These are phyloP conservation scores for Crotophaga sulcirostris DNA, from an alignment of 2,113 vertebrate species.

Conservation along the genomic window DNA sequence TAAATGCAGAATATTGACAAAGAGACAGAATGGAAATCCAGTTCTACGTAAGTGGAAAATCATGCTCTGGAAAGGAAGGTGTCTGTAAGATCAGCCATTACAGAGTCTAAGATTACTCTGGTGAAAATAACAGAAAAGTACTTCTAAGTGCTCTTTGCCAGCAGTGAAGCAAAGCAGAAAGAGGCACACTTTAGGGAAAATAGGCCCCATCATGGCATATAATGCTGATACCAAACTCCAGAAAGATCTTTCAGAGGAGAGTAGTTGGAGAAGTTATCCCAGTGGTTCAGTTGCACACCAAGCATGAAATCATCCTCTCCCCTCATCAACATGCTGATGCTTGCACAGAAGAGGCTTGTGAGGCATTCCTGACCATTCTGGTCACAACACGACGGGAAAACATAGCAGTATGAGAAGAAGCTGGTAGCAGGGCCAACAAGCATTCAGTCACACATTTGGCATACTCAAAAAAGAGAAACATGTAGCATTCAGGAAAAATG, in stretches of 20 bases:
- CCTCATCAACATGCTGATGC: fast-evolving
- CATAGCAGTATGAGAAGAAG: neutral
- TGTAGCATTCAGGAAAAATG: neutral
- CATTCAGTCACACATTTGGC: neutral
- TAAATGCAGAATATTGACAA: slow-evolving; percentile 17
- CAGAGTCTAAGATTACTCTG: neutral
- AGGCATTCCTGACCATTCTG: neutral
- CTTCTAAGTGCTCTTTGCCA: neutral
- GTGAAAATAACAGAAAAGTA: slow-evolving; percentile 21
- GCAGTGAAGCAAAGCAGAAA: neutral
- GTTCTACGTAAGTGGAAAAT: neutral
- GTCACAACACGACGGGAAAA: neutral
- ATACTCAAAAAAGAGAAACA: neutral
- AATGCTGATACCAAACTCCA: neutral
- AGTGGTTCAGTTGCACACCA: neutral
- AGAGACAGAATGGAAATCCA: neutral
- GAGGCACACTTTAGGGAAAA: neutral
- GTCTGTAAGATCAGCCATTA: neutral
- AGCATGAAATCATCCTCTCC: neutral
- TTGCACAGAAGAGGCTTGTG: neutral
- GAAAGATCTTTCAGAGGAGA: neutral
- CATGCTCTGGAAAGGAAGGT: neutral
- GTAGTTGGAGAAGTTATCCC: neutral
- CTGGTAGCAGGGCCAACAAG: neutral
- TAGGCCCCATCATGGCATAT: neutral